phyloP scores from a whole-genome alignment of 1,140 invertebrate genomes.

The Aphelinus atriplicis region DNA sequence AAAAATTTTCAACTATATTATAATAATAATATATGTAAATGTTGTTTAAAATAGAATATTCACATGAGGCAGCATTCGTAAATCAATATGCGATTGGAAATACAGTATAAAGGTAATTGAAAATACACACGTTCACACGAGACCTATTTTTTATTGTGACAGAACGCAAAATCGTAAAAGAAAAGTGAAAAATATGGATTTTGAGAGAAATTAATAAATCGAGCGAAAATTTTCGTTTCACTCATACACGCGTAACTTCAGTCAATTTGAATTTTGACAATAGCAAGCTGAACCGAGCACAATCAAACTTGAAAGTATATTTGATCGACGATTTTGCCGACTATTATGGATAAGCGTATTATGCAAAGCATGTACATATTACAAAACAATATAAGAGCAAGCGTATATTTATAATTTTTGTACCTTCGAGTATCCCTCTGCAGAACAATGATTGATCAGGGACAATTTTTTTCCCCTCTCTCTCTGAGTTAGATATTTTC shows the following conservation, averaged over 20 bases:
- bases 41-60: conserved; percentile 27
- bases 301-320: conserved; percentile 41
- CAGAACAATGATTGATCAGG: too few relatives aligned
- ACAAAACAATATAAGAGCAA: too few relatives aligned
- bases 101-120: conserved; percentile 5
- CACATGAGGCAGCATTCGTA: background rate
- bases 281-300: conserved; percentile 37
- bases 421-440: too few relatives aligned
- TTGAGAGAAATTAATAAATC: background rate
- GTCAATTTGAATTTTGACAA: conserved; percentile 39
- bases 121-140: background rate
- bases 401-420: too few relatives aligned
- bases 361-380: too few relatives aligned
- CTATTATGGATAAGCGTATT: background rate
- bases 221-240: background rate
- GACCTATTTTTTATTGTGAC: conserved; percentile 22
- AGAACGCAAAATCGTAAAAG: background rate
- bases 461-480: too few relatives aligned
- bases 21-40: conserved; percentile 9
- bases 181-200: background rate
- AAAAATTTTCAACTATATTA: conserved; percentile 8
- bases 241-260: background rate
- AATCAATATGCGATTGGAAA: background rate
- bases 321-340: conserved; percentile 15
- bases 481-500: too few relatives aligned